Conservation (phyloP, 1,140 invertebrate genomes). For the Oryctes rhinoceros region DNA sequence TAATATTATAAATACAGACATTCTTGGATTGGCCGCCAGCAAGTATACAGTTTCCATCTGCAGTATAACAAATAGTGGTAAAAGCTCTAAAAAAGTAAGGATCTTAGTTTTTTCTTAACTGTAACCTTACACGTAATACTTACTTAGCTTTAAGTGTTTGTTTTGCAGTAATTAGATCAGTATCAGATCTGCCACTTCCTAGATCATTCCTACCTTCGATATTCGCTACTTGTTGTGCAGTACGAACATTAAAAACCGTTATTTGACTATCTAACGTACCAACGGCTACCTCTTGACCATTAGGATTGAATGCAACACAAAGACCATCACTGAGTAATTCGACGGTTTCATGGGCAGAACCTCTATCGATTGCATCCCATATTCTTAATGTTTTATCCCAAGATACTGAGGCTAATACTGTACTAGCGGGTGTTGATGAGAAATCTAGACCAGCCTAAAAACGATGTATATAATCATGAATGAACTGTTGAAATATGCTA, state of each 20-base stretch:
- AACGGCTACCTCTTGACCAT: constrained; percentile 91
- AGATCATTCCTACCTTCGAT: constrained; percentile 92
- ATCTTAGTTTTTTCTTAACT: constrained; percentile 39
- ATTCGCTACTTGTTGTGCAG: constrained; percentile 73
- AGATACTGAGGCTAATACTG: constrained; percentile 84
- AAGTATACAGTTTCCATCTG: constrained; percentile 88
- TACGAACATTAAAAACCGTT: constrained; percentile 81
- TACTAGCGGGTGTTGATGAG: constrained; percentile 75
- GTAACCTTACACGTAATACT: constrained; percentile 53
- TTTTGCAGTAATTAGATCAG: constrained; percentile 88
- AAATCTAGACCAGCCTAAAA: constrained; percentile 72
- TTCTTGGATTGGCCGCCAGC: constrained; percentile 93
- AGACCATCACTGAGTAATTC: constrained; percentile 83
- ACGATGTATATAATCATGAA: neutral
- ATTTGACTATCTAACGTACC: constrained; percentile 91
- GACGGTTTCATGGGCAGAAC: constrained; percentile 84
- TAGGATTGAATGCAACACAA: constrained; percentile 84
- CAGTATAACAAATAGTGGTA: constrained; percentile 88
- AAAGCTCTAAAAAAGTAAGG: constrained; percentile 77
- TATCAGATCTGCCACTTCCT: constrained; percentile 80
- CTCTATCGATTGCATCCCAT: constrained; percentile 90
- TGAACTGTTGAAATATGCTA: neutral
- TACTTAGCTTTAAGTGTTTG: constrained; percentile 86
- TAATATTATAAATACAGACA: constrained; percentile 91
- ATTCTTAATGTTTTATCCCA: constrained; percentile 94